Evolutionary conservation across 2,797 vertebrate species (phyloP).

Genomic region (Acanthurus tractus): DNA sequence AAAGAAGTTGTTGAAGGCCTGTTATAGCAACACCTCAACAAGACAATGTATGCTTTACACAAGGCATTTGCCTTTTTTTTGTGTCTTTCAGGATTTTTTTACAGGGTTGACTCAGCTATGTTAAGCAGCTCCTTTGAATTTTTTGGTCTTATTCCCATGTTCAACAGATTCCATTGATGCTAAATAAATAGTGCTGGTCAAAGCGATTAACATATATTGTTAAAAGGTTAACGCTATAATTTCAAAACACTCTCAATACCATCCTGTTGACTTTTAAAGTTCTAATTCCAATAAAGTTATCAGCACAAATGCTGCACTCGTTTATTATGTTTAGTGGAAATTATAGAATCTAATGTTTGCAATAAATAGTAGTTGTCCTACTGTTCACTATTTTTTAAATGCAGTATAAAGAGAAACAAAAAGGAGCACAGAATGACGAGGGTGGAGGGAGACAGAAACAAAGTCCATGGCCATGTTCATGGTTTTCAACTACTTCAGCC

Average conservation of each 20-base stretch:
- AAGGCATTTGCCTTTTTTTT: slow-evolving; percentile 19
- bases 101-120: slow-evolving; percentile 6
- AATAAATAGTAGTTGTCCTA: neutral
- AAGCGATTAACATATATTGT: slow-evolving; percentile 8
- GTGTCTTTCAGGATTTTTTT: slow-evolving; percentile 14
- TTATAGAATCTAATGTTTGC: neutral
- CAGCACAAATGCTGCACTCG: neutral
- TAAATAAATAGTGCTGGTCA: slow-evolving; percentile 10
- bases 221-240: neutral
- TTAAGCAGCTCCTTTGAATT: neutral
- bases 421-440: neutral
- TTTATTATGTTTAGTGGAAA: neutral
- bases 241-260: neutral
- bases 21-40: neutral
- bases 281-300: neutral
- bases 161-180: slow-evolving; percentile 11
- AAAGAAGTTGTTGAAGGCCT: neutral
- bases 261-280: neutral
- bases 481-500: neutral
- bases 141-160: slow-evolving; percentile 15
- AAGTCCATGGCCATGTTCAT: neutral
- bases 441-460: neutral
- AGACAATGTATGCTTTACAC: slow-evolving; percentile 5
- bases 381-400: neutral
- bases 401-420: neutral